Evolutionary conservation across 2,113 vertebrate species (phyloP).

Genomic region (Marmota monax): DNA sequence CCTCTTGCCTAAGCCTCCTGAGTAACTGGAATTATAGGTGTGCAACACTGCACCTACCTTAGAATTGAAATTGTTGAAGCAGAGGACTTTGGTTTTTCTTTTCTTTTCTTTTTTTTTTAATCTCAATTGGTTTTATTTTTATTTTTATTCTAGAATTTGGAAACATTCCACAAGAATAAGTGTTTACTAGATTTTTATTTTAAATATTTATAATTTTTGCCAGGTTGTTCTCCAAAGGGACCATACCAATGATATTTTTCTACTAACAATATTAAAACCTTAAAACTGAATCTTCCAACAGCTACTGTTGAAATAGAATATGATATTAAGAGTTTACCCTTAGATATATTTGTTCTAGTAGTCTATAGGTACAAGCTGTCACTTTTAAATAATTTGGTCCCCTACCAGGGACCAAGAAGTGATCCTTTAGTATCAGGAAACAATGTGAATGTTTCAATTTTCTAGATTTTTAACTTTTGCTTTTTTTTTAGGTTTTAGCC

Average conservation of each 20-base stretch:
- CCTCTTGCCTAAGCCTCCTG: no score
- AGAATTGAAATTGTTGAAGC: neutral
- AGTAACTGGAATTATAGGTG: no score
- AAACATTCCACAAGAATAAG: neutral
- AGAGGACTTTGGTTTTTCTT: neutral
- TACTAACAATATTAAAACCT: neutral
- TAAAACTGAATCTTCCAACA: neutral
- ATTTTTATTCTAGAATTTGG: neutral
- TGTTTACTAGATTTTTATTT: conserved; percentile 20
- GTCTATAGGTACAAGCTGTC: neutral
- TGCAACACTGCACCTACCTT: no score
- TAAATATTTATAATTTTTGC: conserved; percentile 26
- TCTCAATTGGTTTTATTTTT: neutral
- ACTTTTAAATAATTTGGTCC: conserved; percentile 39
- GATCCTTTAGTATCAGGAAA: conserved; percentile 11
- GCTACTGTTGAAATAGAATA: conserved; percentile 3
- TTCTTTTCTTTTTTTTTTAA: neutral
- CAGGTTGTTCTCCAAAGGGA: neutral
- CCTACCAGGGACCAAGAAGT: neutral
- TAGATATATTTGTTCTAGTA: neutral
- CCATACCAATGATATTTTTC: conserved; percentile 5
- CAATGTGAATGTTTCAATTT: conserved; percentile 45
- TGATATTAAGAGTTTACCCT: conserved; percentile 27
- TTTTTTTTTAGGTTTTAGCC: conserved; percentile 93
- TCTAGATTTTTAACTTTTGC: conserved; percentile 62